Percentiles rank a stretch among this genome's conserved stretches.
Conservation (phyloP, 2,888 invertebrate genomes). For the Mimumesa dahlbomi region DNA sequence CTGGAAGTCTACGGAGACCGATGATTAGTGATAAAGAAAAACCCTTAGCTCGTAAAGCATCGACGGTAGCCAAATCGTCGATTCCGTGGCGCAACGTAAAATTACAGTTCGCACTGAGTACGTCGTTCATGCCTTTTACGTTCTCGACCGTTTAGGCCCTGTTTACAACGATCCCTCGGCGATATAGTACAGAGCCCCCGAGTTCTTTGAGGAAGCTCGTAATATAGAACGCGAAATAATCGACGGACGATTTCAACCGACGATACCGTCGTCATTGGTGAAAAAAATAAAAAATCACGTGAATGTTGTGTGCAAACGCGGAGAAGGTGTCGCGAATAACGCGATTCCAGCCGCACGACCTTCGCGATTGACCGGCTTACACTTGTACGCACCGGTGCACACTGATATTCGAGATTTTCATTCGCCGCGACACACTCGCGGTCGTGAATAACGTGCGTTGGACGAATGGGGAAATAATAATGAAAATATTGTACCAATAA, state of each 20-base stretch:
- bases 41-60: slow-evolving; percentile 41
- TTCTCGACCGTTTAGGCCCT: slow-evolving; percentile 46
- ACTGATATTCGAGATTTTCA: too few species aligned
- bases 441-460: too few species aligned
- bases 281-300: slow-evolving; percentile 41
- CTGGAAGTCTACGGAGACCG: background rate
- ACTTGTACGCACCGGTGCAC: slow-evolving; percentile 6
- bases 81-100: slow-evolving; percentile 43
- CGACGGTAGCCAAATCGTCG: slow-evolving; percentile 14
- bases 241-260: slow-evolving; percentile 45
- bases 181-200: slow-evolving; percentile 9
- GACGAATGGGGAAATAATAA: too few species aligned
- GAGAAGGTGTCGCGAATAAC: slow-evolving; percentile 1
- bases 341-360: slow-evolving; percentile 30
- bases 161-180: slow-evolving; percentile 49
- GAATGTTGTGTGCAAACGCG: slow-evolving; percentile 40
- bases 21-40: slow-evolving; percentile 34
- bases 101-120: slow-evolving; percentile 44
- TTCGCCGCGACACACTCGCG: too few species aligned
- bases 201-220: slow-evolving; percentile 11
- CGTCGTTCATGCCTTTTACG: slow-evolving; percentile 53
- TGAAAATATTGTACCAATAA: too few species aligned
- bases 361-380: slow-evolving; percentile 34
- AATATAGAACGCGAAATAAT: slow-evolving; percentile 50
- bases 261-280: slow-evolving; percentile 16